Percentiles rank a stretch among this genome's conserved stretches.
These are phyloP conservation scores for Delia radicum DNA, from an alignment of 1,140 invertebrate genomes.

Conservation along the genomic window DNA sequence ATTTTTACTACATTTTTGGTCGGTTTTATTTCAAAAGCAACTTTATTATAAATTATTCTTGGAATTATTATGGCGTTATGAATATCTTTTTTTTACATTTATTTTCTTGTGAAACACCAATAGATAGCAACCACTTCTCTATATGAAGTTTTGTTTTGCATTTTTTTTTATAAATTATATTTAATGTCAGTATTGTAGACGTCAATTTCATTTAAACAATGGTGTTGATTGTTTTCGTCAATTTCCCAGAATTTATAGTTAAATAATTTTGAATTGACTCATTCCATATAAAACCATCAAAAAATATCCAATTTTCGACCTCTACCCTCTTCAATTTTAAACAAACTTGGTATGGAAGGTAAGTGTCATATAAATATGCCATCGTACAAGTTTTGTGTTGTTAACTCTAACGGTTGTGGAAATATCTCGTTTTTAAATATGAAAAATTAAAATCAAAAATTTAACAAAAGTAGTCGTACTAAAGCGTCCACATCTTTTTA, in stretches of 20 bases:
- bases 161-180: not conserved
- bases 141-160: not conserved
- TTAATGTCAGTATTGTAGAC: not conserved
- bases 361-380: too few species aligned
- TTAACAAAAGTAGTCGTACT: too few species aligned
- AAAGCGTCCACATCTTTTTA: too few species aligned
- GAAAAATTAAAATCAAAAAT: too few species aligned
- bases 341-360: too few species aligned
- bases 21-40: not conserved
- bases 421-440: too few species aligned
- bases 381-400: too few species aligned
- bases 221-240: slow-evolving; percentile 25
- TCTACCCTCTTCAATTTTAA: too few species aligned
- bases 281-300: too few species aligned
- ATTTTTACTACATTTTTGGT: not conserved
- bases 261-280: too few species aligned
- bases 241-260: slow-evolving; percentile 35
- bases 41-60: not conserved
- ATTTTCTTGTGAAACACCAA: not conserved
- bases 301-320: too few species aligned
- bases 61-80: not conserved
- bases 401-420: too few species aligned
- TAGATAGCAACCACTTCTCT: not conserved
- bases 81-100: not conserved
- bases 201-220: slow-evolving; percentile 26